phyloP scores from a whole-genome alignment of 2,113 vertebrate genomes.

The Lepisosteus oculatus region DNA sequence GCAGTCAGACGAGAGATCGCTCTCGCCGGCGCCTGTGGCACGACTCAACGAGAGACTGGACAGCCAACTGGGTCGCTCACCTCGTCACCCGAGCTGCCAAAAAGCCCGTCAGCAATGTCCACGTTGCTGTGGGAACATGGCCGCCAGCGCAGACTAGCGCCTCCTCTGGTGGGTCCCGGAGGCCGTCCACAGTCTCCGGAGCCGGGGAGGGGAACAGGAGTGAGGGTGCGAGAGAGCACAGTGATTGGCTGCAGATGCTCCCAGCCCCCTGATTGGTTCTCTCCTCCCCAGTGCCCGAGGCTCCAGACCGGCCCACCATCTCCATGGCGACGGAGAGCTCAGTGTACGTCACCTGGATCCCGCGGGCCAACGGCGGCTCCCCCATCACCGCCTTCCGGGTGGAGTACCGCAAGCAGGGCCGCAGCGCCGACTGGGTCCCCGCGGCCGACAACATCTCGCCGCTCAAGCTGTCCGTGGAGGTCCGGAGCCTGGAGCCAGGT shows the following conservation, averaged over 20 bases:
- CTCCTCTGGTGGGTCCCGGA: no score
- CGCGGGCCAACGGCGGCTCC: conserved; percentile 91
- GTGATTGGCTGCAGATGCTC: background rate
- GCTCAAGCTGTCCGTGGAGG: conserved; percentile 93
- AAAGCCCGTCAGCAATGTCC: no score
- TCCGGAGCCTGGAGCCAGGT: conserved; percentile 89
- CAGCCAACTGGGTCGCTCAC: no score
- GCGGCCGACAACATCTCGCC: conserved; percentile 92
- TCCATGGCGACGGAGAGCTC: conserved; percentile 88
- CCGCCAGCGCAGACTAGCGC: no score
- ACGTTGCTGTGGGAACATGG: no score
- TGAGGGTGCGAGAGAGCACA: no score
- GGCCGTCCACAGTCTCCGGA: no score
- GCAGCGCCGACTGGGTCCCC: conserved; percentile 74
- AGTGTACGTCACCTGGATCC: conserved; percentile 95
- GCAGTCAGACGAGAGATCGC: no score
- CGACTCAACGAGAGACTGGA: no score
- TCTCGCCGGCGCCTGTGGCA: no score
- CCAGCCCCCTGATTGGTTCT: background rate
- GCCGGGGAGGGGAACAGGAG: no score
- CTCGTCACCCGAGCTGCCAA: no score
- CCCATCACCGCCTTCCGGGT: conserved; percentile 94
- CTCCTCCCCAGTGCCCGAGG: conserved; percentile 80
- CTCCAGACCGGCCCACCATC: conserved; percentile 89
- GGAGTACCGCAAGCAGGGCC: conserved; percentile 79